Conservation (phyloP, 2,113 vertebrate species). For the Nothoprocta perdicaria region DNA sequence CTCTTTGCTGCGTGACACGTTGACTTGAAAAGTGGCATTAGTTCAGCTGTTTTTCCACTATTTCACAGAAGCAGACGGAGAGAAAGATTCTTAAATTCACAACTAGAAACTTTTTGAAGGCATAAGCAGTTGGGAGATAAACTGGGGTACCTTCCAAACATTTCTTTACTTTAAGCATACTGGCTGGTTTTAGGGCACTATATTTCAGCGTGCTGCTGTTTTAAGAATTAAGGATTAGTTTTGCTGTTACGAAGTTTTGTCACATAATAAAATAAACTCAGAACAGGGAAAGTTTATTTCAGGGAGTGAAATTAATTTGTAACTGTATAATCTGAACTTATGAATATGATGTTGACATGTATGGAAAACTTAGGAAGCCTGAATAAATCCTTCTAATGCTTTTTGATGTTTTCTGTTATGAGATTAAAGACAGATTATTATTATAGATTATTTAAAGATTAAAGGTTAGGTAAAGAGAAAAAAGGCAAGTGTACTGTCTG, state of each 20-base stretch:
- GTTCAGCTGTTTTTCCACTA: background rate
- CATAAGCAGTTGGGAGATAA: background rate
- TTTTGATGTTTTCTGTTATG: background rate
- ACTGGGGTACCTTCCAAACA: background rate
- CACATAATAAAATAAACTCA: background rate
- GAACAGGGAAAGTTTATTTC: background rate
- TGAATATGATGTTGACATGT: background rate
- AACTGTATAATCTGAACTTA: background rate
- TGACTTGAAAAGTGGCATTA: background rate
- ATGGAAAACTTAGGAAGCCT: background rate
- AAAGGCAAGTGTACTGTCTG: background rate
- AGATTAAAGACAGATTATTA: background rate
- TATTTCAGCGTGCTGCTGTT: background rate
- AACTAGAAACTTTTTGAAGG: background rate
- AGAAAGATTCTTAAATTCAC: background rate
- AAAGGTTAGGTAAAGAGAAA: rapidly evolving
- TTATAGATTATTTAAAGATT: no score
- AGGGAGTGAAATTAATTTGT: background rate
- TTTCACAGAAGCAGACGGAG: background rate
- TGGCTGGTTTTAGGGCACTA: background rate
- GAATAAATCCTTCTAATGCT: background rate
- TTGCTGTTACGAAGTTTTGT: background rate
- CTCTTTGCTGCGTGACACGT: background rate
- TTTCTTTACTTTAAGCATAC: background rate
- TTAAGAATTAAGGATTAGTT: background rate